phyloP scores from a whole-genome alignment of 2,888 invertebrate species.

The Megaustenia siamemsis region DNA sequence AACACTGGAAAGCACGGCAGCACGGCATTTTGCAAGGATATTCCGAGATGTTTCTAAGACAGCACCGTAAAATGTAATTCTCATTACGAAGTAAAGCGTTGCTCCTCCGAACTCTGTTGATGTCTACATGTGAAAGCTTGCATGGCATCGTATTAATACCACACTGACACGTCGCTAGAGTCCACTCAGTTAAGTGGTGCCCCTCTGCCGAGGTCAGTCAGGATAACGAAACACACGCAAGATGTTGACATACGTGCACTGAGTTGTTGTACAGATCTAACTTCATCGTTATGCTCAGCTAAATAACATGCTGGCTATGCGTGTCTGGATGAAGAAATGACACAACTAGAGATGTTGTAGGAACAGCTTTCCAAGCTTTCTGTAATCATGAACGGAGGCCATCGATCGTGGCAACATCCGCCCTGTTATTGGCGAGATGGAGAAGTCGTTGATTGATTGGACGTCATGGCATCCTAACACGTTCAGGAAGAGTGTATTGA shows the following conservation, averaged over 20 bases:
- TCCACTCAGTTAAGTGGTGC: too few species aligned
- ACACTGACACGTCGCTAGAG: too few species aligned
- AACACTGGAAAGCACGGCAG: background rate
- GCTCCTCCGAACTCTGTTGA: constrained; percentile 14
- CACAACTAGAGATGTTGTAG: background rate
- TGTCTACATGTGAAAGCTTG: background rate
- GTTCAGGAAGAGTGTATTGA: background rate
- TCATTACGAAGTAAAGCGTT: constrained; percentile 23
- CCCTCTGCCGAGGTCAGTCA: too few species aligned
- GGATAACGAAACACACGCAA: too few species aligned
- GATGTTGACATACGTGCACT: too few species aligned
- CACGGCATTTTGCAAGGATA: constrained; percentile 13
- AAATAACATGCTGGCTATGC: too few species aligned
- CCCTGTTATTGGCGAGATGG: background rate
- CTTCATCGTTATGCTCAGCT: too few species aligned
- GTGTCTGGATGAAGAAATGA: background rate
- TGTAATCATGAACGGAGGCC: background rate
- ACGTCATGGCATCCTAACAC: background rate
- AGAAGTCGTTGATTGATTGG: too few species aligned
- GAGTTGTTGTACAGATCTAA: too few species aligned
- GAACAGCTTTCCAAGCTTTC: background rate
- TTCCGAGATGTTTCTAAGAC: constrained; percentile 1
- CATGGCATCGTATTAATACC: too few species aligned
- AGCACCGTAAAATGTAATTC: constrained; percentile 33
- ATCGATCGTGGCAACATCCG: background rate